phyloP scores from a whole-genome alignment of 1,140 invertebrate species.

The Leptopilina clavipes region DNA sequence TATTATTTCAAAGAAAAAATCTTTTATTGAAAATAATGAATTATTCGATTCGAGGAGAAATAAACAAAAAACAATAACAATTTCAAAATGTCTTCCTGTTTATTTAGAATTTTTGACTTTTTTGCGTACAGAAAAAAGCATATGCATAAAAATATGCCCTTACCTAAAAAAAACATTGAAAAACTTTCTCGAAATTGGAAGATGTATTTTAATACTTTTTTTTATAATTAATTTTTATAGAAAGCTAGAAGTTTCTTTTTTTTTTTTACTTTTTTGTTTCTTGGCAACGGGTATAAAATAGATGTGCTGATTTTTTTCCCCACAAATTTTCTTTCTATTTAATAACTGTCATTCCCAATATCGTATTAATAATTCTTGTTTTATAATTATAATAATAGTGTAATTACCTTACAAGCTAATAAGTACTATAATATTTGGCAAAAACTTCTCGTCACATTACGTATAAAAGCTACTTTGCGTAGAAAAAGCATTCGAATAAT shows the following conservation, averaged over 20 bases:
- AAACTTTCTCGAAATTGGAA: conserved; percentile 64
- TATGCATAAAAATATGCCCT: conserved; percentile 75
- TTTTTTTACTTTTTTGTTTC: too few species aligned
- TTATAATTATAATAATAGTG: conserved; percentile 39
- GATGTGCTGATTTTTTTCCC: conserved; percentile 46
- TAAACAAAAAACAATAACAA: neutral
- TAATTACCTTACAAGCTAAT: conserved; percentile 66
- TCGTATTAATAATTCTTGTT: conserved; percentile 50
- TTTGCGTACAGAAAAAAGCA: conserved; percentile 74
- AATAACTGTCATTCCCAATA: conserved; percentile 37
- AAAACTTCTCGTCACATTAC: conserved; percentile 70
- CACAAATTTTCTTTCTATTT: conserved; percentile 31
- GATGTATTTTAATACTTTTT: conserved; percentile 72
- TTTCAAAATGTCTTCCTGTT: conserved; percentile 58
- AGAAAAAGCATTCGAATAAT: conserved; percentile 60
- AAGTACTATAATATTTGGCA: conserved; percentile 76
- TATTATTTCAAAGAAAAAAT: neutral
- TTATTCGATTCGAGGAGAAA: neutral
- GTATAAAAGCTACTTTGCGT: conserved; percentile 73
- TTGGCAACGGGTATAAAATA: conserved; percentile 66
- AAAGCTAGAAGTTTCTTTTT: conserved; percentile 5
- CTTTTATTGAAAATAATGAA: neutral
- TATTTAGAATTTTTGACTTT: conserved; percentile 67
- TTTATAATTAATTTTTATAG: conserved; percentile 35
- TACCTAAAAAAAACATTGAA: conserved; percentile 68